A percentile compares a stretch with the other conserved stretches of the same genome.
These are phyloP conservation scores for Salarias fasciatus DNA, from an alignment of 2,797 vertebrate genomes.

Conservation along the genomic window DNA sequence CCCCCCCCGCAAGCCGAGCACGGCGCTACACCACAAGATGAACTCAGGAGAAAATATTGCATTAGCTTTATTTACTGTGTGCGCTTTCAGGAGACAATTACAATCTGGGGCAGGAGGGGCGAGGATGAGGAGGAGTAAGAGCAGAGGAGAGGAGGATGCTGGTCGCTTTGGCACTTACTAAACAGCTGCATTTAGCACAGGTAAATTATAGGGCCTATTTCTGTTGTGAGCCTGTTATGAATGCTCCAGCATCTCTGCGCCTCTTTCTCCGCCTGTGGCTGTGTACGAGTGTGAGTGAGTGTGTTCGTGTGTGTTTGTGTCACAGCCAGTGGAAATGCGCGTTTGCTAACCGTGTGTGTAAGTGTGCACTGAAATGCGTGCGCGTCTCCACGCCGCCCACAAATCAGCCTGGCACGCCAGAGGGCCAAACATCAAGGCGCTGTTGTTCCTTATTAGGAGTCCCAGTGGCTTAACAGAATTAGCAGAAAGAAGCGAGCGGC, in stretches of 20 bases:
- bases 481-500: slow-evolving; percentile 53
- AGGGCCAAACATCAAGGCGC: slow-evolving; percentile 77
- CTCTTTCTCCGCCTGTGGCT: slow-evolving; percentile 55
- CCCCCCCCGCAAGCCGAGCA: slow-evolving; percentile 48
- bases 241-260: slow-evolving; percentile 56
- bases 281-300: slow-evolving; percentile 28
- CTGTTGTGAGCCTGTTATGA: slow-evolving; percentile 65
- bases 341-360: slow-evolving; percentile 31
- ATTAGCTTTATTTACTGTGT: slow-evolving; percentile 73
- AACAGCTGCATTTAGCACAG: slow-evolving; percentile 73
- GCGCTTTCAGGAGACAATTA: slow-evolving; percentile 70
- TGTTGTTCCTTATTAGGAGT: slow-evolving; percentile 70
- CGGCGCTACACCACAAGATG: slow-evolving; percentile 56
- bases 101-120: slow-evolving; percentile 62
- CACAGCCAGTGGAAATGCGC: slow-evolving; percentile 20
- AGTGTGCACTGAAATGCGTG: slow-evolving; percentile 39
- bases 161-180: slow-evolving; percentile 60
- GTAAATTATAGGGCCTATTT: slow-evolving; percentile 70
- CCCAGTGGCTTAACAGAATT: slow-evolving; percentile 71
- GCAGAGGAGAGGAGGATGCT: slow-evolving; percentile 51
- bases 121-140: slow-evolving; percentile 38
- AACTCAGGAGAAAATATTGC: slow-evolving; percentile 64
- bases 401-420: slow-evolving; percentile 70
- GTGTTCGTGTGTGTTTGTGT: slow-evolving; percentile 24
- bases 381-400: slow-evolving; percentile 68